Conservation (phyloP, 92 coral and sea anemone species). For the Meandrina meandrites region DNA sequence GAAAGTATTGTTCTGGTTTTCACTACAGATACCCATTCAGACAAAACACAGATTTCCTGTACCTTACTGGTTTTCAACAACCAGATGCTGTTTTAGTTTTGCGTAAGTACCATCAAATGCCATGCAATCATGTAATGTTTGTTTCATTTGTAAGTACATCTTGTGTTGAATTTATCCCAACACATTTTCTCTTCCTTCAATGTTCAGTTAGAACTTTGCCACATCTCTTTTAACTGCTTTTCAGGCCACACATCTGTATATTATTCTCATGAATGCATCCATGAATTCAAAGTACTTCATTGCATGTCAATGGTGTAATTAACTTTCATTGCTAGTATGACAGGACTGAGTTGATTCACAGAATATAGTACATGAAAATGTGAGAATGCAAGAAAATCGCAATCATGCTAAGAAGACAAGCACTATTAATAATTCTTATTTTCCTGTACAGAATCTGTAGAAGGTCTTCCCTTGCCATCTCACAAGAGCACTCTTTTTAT, state of each 20-base stretch:
- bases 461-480: slow-evolving; percentile 59
- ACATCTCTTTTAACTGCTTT: neutral
- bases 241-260: too few relatives aligned
- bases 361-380: too few relatives aligned
- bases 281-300: too few relatives aligned
- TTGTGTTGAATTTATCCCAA: neutral
- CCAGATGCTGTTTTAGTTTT: slow-evolving; percentile 92
- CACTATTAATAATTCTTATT: neutral
- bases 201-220: too few relatives aligned
- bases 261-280: too few relatives aligned
- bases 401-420: neutral
- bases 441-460: slow-evolving; percentile 67
- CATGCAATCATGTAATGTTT: neutral
- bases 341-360: too few relatives aligned
- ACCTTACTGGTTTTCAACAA: slow-evolving; percentile 94
- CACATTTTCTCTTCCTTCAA: neutral
- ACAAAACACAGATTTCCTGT: slow-evolving; percentile 93
- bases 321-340: too few relatives aligned
- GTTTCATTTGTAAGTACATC: neutral
- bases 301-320: too few relatives aligned
- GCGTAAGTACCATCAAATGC: slow-evolving; percentile 52
- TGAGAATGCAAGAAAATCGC: too few relatives aligned
- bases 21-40: slow-evolving; percentile 84
- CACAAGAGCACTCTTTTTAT: slow-evolving; percentile 84
- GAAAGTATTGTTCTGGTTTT: neutral